Evolutionary conservation across 2,888 invertebrate species (phyloP).

Genomic region (Liodrosophila aerea): DNA sequence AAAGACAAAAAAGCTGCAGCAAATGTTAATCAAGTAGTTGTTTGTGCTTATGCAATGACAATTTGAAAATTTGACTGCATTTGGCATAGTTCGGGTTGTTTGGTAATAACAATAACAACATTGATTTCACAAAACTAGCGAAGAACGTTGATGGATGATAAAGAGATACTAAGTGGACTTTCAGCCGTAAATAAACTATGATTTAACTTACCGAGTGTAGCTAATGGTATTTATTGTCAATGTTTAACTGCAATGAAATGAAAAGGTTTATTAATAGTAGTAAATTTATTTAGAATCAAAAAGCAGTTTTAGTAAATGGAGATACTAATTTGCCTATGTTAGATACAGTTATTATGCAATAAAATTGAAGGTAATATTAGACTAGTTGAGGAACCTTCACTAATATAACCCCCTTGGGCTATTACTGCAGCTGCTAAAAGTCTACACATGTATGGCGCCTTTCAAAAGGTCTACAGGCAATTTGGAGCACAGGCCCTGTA

Average conservation of each 20-base stretch:
- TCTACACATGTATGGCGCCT: slow-evolving; percentile 20
- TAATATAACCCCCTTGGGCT: not conserved
- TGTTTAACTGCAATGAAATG: slow-evolving; percentile 34
- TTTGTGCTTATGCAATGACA: slow-evolving; percentile 45
- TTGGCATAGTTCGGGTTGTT: slow-evolving; percentile 27
- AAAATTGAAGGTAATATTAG: too few relatives aligned
- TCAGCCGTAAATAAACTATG: not conserved
- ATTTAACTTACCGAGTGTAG: slow-evolving; percentile 43
- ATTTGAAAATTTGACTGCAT: slow-evolving; percentile 34
- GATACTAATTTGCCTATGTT: too few relatives aligned
- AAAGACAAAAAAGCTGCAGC: slow-evolving; percentile 22
- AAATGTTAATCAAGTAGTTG: slow-evolving; percentile 43
- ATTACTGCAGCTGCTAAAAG: slow-evolving; percentile 13
- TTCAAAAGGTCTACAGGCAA: slow-evolving; percentile 21
- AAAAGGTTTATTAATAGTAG: too few relatives aligned
- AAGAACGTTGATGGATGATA: slow-evolving; percentile 7
- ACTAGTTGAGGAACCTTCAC: too few relatives aligned
- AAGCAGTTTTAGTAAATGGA: too few relatives aligned
- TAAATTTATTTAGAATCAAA: too few relatives aligned
- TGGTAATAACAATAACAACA: slow-evolving; percentile 21
- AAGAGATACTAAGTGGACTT: not conserved
- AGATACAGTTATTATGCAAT: too few relatives aligned
- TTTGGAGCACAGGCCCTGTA: slow-evolving; percentile 39
- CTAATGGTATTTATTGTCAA: slow-evolving; percentile 53
- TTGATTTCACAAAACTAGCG: not conserved